A percentile compares a stretch with the other conserved stretches of the same genome.
Conservation (phyloP, 2,888 invertebrate genomes). For the Drosophila algonquin region DNA sequence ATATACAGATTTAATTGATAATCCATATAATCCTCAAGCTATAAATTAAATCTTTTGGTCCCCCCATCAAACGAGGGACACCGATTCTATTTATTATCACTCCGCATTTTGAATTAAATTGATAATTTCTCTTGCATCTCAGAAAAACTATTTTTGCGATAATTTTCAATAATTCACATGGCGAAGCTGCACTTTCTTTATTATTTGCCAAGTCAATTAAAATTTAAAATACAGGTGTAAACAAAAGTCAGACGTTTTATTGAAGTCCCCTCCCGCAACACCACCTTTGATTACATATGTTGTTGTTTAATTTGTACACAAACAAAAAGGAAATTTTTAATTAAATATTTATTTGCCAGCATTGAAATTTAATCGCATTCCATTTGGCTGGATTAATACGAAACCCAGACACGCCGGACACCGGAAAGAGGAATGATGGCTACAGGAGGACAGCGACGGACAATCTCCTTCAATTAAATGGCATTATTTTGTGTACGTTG, state of each 20-base stretch:
- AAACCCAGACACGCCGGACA: constrained; percentile 7
- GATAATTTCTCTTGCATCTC: constrained; percentile 1
- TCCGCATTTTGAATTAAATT: constrained; percentile 3
- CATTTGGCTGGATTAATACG: constrained; percentile 48
- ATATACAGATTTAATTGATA: too few relatives aligned
- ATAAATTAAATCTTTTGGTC: too few relatives aligned
- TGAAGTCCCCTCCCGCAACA: not conserved
- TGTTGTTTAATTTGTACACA: constrained; percentile 30
- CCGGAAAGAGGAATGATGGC: not conserved
- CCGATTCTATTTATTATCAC: not conserved
- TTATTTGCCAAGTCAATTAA: constrained; percentile 72
- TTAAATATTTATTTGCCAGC: constrained; percentile 71
- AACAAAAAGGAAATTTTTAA: constrained; percentile 51
- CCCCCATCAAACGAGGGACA: too few relatives aligned
- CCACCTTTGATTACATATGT: constrained; percentile 40
- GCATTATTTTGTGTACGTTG: constrained; percentile 29
- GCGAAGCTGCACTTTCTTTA: constrained; percentile 25
- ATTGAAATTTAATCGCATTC: constrained; percentile 71
- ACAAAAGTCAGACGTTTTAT: constrained; percentile 49
- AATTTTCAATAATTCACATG: constrained; percentile 19
- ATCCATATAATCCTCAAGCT: too few relatives aligned
- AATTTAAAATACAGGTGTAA: constrained; percentile 68
- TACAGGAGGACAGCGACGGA: not conserved
- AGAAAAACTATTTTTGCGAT: constrained; percentile 16
- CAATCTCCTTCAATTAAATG: constrained; percentile 47